phyloP scores from a whole-genome alignment of 2,888 invertebrate species.

The Spilarctia lutea region DNA sequence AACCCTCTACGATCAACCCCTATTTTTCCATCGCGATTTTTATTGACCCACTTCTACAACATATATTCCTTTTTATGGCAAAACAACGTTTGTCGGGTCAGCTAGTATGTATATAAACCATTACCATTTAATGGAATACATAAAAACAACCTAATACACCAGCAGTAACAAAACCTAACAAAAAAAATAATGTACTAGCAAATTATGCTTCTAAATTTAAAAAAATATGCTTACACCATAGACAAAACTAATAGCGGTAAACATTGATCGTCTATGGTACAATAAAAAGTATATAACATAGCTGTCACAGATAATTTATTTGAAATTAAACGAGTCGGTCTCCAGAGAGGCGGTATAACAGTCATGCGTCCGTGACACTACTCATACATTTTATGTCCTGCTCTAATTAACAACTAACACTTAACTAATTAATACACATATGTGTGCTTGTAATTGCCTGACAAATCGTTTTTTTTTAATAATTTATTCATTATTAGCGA shows the following conservation, averaged over 20 bases:
- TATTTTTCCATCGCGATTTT: too few relatives aligned
- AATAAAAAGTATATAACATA: slow-evolving; percentile 17
- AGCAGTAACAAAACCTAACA: too few relatives aligned
- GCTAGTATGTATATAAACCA: too few relatives aligned
- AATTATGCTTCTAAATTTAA: not conserved
- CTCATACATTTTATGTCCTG: slow-evolving; percentile 34
- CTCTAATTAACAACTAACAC: slow-evolving; percentile 47
- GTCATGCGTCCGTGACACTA: slow-evolving; percentile 44
- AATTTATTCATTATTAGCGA: not conserved
- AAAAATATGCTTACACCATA: not conserved
- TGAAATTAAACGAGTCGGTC: slow-evolving; percentile 42
- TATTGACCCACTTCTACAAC: too few relatives aligned
- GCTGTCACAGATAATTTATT: slow-evolving; percentile 42
- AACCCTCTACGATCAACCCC: too few relatives aligned
- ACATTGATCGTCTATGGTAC: slow-evolving; percentile 25
- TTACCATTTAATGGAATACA: too few relatives aligned
- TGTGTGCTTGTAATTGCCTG: slow-evolving; percentile 46
- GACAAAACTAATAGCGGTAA: slow-evolving; percentile 1
- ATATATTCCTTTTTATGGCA: too few relatives aligned
- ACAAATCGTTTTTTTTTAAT: slow-evolving; percentile 50
- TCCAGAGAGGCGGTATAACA: slow-evolving; percentile 31
- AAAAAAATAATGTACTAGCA: not conserved
- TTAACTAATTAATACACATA: slow-evolving; percentile 47
- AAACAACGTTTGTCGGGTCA: too few relatives aligned
- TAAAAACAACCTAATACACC: too few relatives aligned